These are phyloP conservation scores for Parazoanthus swiftii DNA, from an alignment of 92 coral and sea anemone genomes.

Conservation along the genomic window DNA sequence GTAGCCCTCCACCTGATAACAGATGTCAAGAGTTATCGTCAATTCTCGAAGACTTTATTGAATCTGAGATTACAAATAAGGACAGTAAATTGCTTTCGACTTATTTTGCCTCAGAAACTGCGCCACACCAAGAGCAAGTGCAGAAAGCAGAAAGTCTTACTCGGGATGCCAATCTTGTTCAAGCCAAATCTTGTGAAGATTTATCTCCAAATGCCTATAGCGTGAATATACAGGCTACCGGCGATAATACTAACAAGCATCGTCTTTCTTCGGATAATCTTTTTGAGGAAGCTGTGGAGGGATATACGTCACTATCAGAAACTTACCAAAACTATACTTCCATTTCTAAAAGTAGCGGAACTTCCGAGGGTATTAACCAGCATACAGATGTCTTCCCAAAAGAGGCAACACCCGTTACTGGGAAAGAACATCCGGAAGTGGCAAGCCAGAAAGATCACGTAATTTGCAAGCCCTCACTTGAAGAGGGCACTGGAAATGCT, in stretches of 20 bases:
- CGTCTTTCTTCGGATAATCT: neutral
- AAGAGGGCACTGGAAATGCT: neutral
- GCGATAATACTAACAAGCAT: neutral
- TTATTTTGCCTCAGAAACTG: conserved; percentile 1
- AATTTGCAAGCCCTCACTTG: neutral
- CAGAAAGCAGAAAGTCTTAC: neutral
- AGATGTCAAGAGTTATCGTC: conserved; percentile 21
- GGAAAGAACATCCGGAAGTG: neutral
- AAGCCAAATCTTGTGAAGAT: neutral
- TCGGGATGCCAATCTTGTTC: neutral
- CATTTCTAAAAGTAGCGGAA: neutral
- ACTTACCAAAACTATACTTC: neutral
- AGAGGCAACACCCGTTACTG: neutral
- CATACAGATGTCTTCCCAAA: neutral
- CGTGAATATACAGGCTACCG: neutral
- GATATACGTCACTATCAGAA: neutral
- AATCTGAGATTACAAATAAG: conserved; percentile 23
- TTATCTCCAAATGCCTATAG: neutral
- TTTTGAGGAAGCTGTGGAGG: neutral
- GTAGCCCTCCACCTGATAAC: neutral
- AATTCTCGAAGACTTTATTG: conserved; percentile 33
- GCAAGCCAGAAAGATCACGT: neutral
- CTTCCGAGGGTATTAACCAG: neutral
- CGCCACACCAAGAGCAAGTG: neutral
- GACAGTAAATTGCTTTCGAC: conserved; percentile 10